Percentiles rank a stretch among this genome's conserved stretches.
These are phyloP conservation scores for Murina feae DNA, from an alignment of 2,113 vertebrate genomes.

Conservation along the genomic window DNA sequence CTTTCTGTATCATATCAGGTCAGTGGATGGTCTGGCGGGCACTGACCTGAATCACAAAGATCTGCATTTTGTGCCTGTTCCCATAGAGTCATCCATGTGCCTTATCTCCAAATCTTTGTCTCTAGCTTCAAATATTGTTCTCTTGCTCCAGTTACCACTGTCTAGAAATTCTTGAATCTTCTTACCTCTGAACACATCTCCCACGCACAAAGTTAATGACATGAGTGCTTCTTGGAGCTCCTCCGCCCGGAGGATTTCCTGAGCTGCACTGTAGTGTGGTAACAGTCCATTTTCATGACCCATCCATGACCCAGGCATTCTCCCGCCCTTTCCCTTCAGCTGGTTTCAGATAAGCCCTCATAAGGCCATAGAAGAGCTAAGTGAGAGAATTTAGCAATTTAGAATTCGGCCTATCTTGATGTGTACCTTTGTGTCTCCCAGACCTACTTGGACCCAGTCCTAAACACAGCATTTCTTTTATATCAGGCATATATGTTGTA, in stretches of 20 bases:
- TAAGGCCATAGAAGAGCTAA: background rate
- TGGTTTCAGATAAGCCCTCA: background rate
- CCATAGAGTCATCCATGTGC: background rate
- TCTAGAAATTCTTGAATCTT: background rate
- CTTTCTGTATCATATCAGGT: background rate
- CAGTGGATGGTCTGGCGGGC: background rate
- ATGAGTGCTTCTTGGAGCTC: background rate
- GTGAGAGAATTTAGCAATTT: background rate
- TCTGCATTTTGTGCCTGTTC: background rate
- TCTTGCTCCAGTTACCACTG: background rate
- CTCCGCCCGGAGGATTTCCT: background rate
- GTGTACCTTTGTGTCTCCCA: background rate
- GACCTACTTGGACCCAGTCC: background rate
- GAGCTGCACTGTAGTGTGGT: background rate
- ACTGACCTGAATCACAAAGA: background rate
- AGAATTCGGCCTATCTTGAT: background rate
- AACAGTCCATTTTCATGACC: background rate
- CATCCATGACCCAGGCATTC: background rate
- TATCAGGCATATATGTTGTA: background rate
- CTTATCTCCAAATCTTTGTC: background rate
- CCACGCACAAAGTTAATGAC: background rate
- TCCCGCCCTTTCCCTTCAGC: background rate
- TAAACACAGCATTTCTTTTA: background rate
- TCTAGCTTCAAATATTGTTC: background rate
- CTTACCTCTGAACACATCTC: background rate